Evolutionary conservation across 92 coral and sea anemone species (phyloP), one percentile per base, ranked within the genome.

Genomic region (Muricea muricata): DNA sequence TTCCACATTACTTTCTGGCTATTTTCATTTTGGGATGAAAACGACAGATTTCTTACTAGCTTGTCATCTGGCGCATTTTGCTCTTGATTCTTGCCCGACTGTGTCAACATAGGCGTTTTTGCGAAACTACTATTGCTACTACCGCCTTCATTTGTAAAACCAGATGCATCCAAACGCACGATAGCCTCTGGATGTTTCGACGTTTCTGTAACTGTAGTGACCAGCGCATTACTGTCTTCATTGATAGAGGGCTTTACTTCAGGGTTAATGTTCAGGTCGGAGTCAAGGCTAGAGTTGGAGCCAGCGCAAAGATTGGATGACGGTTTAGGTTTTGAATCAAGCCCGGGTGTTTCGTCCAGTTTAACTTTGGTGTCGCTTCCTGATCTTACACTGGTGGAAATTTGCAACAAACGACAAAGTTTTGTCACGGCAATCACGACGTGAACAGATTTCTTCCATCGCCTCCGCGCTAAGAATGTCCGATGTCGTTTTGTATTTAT

Each of bases 401-500:
- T 0, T 39, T 78, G 83, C 13, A 78, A 14, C n/a, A 78, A 8
- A 37, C 71, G 68, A 26, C 69, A 78, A 6, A 78, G 71, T 58
- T 57, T 78, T 24, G 71, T 56, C 10, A 78, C 83, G 15, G 83
- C 83, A 52, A 57, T 56, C 7, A 78, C 28, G 0, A 78, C 83
- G 34, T 78, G 47, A 0, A 78, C 83, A 18, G 83, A 78, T 78
- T 78, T 78, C 83, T 97, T 97, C 99, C 99, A 97, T 80, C 97
- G 86, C 72, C 98, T 86, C 54, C 94, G 93, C 17, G 99, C 99
- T 89, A 97, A 66, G 42, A 94, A 97, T 23, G 98, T 83, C 75
- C 90, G 94, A 87, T 97, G 99, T 45, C 94, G 94, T 74, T 85
- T 86, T 0, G 99, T 97, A 81, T 94, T 90, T 18, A 97, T 94